Conservation (phyloP, 1,140 invertebrate species). For the Aphaenogaster floridana region DNA sequence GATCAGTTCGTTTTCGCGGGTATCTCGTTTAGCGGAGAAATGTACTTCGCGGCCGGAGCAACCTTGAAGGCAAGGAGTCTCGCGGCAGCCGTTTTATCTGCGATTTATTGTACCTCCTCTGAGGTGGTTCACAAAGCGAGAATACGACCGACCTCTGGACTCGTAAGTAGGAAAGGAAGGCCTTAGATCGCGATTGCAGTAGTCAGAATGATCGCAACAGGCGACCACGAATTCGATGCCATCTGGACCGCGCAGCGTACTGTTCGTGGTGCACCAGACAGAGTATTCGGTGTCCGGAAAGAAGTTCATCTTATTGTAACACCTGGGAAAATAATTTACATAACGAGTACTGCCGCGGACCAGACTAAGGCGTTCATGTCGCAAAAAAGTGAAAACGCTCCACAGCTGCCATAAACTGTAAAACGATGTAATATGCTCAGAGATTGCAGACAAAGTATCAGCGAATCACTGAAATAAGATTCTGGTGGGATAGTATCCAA, state of each 20-base stretch:
- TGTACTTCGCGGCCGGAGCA: conserved; percentile 24
- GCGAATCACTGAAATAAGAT: neutral
- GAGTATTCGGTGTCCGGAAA: conserved; percentile 86
- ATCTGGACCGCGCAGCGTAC: conserved; percentile 80
- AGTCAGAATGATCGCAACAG: conserved; percentile 88
- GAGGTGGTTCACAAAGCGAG: conserved; percentile 79
- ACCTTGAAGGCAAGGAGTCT: conserved; percentile 54
- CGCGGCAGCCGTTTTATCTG: conserved; percentile 36
- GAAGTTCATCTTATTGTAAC: conserved; percentile 86
- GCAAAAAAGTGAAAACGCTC: conserved; percentile 16
- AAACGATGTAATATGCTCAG: conserved; percentile 19
- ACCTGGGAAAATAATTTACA: conserved; percentile 85
- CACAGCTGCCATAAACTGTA: conserved; percentile 27
- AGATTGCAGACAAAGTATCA: neutral
- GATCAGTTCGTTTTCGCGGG: neutral
- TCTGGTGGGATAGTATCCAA: conserved; percentile 19
- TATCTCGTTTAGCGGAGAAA: conserved; percentile 33
- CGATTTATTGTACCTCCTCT: conserved; percentile 79
- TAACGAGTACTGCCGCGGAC: conserved; percentile 67
- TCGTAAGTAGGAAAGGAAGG: conserved; percentile 81
- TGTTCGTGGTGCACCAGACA: conserved; percentile 85
- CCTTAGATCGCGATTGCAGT: conserved; percentile 88
- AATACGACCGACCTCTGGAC: conserved; percentile 76
- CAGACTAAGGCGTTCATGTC: conserved; percentile 8
- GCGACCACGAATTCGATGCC: conserved; percentile 83